These are phyloP conservation scores for Sitodiplosis mosellana DNA, from an alignment of 1,140 invertebrate genomes.

Conservation along the genomic window DNA sequence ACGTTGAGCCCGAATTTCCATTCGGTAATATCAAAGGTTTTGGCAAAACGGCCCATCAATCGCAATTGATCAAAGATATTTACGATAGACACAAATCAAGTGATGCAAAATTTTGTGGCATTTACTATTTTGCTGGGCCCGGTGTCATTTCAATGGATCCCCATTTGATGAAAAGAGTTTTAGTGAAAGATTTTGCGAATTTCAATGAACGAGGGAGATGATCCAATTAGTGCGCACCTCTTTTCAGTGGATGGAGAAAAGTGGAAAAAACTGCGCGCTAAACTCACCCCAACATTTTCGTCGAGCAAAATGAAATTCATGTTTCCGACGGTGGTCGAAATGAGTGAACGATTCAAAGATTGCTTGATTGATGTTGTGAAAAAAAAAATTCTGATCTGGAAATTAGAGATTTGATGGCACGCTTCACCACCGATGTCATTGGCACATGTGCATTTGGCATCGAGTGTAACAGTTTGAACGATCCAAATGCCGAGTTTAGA, in stretches of 20 bases:
- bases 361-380: background rate
- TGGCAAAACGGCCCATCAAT: conserved; percentile 9
- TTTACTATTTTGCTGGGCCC: conserved; percentile 18
- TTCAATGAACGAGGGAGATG: conserved; percentile 27
- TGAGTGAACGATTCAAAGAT: conserved; percentile 13
- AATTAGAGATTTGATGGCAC: conserved; percentile 25
- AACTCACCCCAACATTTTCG: conserved; percentile 34
- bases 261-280: conserved; percentile 29
- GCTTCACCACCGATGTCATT: conserved; percentile 36
- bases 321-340: conserved; percentile 19
- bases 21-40: conserved; percentile 29
- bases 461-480: conserved; percentile 29
- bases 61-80: background rate
- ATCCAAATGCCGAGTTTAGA: conserved; percentile 29
- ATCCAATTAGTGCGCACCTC: conserved; percentile 24
- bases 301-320: conserved; percentile 34
- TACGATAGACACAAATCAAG: background rate
- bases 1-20: conserved; percentile 24
- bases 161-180: conserved; percentile 28
- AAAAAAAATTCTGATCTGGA: conserved; percentile 11
- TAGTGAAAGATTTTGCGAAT: conserved; percentile 31
- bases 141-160: conserved; percentile 23
- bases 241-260: conserved; percentile 20
- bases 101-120: conserved; percentile 7
- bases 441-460: conserved; percentile 35